Evolutionary conservation across 1,140 invertebrate species (phyloP).

Genomic region (Diorhabda elongata): DNA sequence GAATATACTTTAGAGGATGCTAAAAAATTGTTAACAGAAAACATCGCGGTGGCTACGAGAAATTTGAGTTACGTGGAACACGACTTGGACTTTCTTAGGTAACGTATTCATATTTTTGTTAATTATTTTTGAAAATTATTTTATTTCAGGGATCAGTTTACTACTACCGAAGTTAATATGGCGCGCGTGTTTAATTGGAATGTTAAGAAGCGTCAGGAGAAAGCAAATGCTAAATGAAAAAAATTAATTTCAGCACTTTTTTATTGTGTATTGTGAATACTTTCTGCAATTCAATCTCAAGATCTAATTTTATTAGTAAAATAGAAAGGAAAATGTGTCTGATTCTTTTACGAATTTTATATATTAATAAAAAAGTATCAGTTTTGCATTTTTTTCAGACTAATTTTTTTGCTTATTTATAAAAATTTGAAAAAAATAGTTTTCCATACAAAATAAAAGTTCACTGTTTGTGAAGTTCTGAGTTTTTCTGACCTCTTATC

Average conservation of each 20-base stretch:
- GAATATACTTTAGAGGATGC: slow-evolving; percentile 95
- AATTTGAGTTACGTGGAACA: slow-evolving; percentile 82
- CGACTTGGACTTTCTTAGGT: slow-evolving; percentile 85
- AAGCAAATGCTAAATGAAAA: slow-evolving; percentile 31
- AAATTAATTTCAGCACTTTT: background rate
- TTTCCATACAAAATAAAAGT: no score
- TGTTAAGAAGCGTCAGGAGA: slow-evolving; percentile 76
- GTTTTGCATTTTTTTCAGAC: no score
- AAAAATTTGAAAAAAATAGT: no score
- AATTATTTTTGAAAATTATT: background rate
- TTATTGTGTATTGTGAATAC: background rate
- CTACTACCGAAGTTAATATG: slow-evolving; percentile 98
- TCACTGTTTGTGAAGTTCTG: no score
- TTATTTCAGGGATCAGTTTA: slow-evolving; percentile 85
- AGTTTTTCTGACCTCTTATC: no score
- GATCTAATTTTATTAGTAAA: no score
- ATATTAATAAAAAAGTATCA: no score
- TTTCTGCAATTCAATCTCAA: no score
- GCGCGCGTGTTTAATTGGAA: slow-evolving; percentile 95
- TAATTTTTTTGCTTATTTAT: no score
- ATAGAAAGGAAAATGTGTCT: no score
- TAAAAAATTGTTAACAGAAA: slow-evolving; percentile 78
- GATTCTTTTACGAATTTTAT: no score
- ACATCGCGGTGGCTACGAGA: slow-evolving; percentile 81
- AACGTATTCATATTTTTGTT: slow-evolving; percentile 12